phyloP scores from a whole-genome alignment of 2,113 vertebrate species.

The Tychaedon coryphoeus region DNA sequence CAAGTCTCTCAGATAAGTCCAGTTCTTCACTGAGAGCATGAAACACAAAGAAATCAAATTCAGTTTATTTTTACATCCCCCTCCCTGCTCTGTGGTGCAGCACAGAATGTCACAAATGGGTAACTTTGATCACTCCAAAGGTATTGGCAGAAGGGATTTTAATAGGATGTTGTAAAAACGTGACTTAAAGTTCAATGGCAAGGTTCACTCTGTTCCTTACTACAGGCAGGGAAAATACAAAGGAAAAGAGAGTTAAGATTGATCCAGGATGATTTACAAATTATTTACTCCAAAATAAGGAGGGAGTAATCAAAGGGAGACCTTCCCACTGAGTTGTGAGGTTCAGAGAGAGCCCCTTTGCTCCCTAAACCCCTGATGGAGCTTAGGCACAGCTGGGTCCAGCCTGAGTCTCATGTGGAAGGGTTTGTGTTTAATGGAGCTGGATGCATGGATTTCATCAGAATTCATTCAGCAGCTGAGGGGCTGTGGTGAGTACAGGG shows the following conservation, averaged over 20 bases:
- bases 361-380: background rate
- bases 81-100: background rate
- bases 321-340: background rate
- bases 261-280: background rate
- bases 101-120: background rate
- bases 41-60: background rate
- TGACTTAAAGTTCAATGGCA: background rate
- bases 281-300: background rate
- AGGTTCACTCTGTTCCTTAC: background rate
- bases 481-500: no score
- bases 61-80: background rate
- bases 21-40: background rate
- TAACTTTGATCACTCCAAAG: background rate
- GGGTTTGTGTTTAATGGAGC: background rate
- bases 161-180: background rate
- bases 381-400: background rate
- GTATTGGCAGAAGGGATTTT: background rate
- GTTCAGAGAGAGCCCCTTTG: background rate
- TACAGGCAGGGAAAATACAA: background rate
- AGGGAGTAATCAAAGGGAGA: no score
- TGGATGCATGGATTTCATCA: fast-evolving
- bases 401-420: background rate
- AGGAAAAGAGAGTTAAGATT: background rate
- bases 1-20: background rate
- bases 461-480: background rate